Evolutionary conservation across 2,888 invertebrate genomes (phyloP), one percentile per base, ranked within the genome.

Genomic region (Aromia moschata): DNA sequence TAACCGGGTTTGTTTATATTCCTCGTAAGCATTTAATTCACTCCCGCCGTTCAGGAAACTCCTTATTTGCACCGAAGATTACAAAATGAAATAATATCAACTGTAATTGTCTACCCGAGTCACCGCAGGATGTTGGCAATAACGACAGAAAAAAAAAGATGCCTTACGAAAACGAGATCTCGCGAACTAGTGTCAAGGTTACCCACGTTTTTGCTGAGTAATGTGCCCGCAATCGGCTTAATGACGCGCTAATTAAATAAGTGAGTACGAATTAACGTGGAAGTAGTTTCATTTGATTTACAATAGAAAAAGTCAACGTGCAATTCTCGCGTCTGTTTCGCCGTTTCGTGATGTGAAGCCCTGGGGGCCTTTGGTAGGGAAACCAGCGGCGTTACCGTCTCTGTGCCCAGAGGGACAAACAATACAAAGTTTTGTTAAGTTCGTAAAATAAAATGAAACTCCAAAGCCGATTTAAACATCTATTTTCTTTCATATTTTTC

Each of bases 71-170:
- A 37, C 30, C 30, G 14, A 17, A 31, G 41, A 17, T 52, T 52
- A 33, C 17, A 12, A 52, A 52, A 52, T 41, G 17, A 49, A 38
- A 38, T 25, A 25, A 49, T 25, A 41, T 16, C 41, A 40, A 38
- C 20, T 14, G 5, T 37, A 38, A 52, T 40, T 30, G 41, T n/a
- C 7, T 15, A 30, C 5, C n/a, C 41, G 30, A 52, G 25, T 41
- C 51, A 40, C 31, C 14, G 14, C 51, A 49, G 51, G 51, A 52
- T 52, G 51, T 41, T 20, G 51, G 30, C 15, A 52, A 41, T 49
- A 38, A 49, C 14, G 37, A 38, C 25, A 40, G 9, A n/a, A 15
- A 15, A 38, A 7, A 9, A 12, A 12, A 17, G 25, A n/a, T n/a
- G 14, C 18, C 16, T 37, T 38, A 25, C 4, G 25, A 49, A 16